Base-by-base conservation (phyloP, 2,797 vertebrate species). In the Lacerta agilis region DNA sequence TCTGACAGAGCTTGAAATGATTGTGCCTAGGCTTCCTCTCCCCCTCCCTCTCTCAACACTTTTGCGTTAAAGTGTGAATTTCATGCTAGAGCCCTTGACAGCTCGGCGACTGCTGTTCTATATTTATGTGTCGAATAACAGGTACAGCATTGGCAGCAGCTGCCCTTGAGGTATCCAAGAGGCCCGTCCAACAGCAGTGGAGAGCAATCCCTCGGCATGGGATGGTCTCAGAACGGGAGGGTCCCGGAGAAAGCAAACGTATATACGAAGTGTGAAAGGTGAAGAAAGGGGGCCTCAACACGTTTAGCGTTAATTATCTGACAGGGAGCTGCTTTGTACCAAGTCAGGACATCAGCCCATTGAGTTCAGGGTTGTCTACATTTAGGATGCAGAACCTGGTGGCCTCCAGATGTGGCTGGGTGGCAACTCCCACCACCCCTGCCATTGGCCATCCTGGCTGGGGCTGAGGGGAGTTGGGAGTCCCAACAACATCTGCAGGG, bases 1-100 rank as follows among this genome's bases (percentile, higher is more conserved):
- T 90, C 90, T 94, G 94, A 91, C n/a, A 82, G 88, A 88, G 82
- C 91, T 92, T 92, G 85, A 94, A 94, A 93, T 83, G 9, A 88
- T 80, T 79, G 49, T n/a, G 61, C 55, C 58, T 89, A 89, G 55
- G 78, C 93, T 91, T 25, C 82, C 36, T 79, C 2, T 8, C 33
- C 18, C 18, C 71, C 36, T 82, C 11, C 86, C n/a, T 87, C 79
- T 43, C 88, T n/a, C 36, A 84, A 77, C 71, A 93, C 45, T 94
- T 92, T 75, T 78, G 89, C 88, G 79, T 83, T n/a, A 84, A 85
- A 93, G 82, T 88, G 90, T 90, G 92, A 93, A 93, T 90, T 91
- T 92, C 88, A 75, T 89, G 87, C 86, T 87, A 87, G 75, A 76
- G 72, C 64, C 83, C 86, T 89, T 93, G 85, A 83, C 83, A 80